phyloP scores from a whole-genome alignment of 1,140 invertebrate species.

The Tetranychus urticae region DNA sequence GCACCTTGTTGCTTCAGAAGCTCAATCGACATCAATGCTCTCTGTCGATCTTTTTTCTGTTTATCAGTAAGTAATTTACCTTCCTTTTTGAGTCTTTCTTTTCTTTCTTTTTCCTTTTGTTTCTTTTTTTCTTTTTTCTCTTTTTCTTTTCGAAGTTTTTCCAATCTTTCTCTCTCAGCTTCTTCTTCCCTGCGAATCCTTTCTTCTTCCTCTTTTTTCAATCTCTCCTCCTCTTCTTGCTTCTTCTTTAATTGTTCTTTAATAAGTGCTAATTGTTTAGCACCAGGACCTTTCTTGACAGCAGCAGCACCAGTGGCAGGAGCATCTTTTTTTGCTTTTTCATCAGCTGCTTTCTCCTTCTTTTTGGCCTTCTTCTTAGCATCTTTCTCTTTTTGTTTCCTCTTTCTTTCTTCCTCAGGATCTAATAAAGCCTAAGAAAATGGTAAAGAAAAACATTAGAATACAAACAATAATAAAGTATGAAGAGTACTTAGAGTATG shows the following conservation, averaged over 20 bases:
- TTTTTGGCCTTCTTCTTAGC: background rate
- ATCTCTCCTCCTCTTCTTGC: conserved; percentile 51
- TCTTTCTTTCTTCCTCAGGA: background rate
- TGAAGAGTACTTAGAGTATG: too few species aligned
- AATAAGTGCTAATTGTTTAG: conserved; percentile 8
- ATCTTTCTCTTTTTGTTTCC: background rate
- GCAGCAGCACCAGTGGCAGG: conserved; percentile 8
- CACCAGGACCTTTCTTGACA: conserved; percentile 6
- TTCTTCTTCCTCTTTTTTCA: conserved; percentile 48
- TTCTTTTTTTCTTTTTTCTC: conserved; percentile 60
- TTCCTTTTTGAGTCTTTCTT: conserved; percentile 73
- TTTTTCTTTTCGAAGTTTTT: conserved; percentile 44
- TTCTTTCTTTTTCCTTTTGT: conserved; percentile 78
- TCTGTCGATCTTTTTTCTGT: conserved; percentile 44
- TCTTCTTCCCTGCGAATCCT: conserved; percentile 41
- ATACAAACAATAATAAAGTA: too few species aligned
- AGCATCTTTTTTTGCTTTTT: conserved; percentile 14
- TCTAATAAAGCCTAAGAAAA: background rate
- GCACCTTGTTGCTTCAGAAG: conserved; percentile 57
- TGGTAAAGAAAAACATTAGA: too few species aligned
- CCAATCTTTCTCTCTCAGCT: conserved; percentile 16
- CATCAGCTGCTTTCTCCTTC: background rate
- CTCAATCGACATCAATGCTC: conserved; percentile 60
- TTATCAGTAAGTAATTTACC: conserved; percentile 77
- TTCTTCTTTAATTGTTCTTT: conserved; percentile 24